Conservation (phyloP, 2,113 vertebrate genomes). For the Calypte anna region DNA sequence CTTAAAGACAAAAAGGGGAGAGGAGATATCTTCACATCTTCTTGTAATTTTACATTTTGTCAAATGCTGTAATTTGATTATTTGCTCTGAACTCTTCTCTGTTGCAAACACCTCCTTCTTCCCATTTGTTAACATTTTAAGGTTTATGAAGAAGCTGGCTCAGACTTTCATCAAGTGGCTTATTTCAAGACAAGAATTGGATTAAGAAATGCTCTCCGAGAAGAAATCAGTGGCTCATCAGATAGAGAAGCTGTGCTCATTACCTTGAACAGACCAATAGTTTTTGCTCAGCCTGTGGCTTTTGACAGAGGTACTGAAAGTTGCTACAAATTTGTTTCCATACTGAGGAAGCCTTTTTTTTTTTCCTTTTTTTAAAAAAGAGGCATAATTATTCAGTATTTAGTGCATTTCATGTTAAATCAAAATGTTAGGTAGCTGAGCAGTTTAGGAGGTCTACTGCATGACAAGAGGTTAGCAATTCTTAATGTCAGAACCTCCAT, state of each 20-base stretch:
- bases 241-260: conserved; percentile 98
- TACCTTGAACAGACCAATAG: conserved; percentile 94
- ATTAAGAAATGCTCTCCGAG: conserved; percentile 92
- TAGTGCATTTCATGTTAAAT: neutral
- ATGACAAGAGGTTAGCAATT: neutral
- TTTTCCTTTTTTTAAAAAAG: neutral
- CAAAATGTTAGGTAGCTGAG: neutral
- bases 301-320: conserved; percentile 91
- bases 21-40: neutral
- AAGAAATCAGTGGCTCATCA: conserved; percentile 95
- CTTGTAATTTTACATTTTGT: neutral
- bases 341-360: neutral
- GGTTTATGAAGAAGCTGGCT: conserved; percentile 99
- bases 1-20: neutral
- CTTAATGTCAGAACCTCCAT: neutral
- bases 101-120: neutral
- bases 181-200: conserved; percentile 98
- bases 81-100: neutral
- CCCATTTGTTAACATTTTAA: conserved; percentile 37
- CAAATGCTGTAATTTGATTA: neutral
- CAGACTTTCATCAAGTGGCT: conserved; percentile 98
- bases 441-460: neutral
- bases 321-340: neutral
- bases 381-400: neutral
- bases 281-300: conserved; percentile 96